Percentiles rank a stretch among this genome's conserved stretches.
phyloP scores from a whole-genome alignment of 2,113 vertebrate species.

The Pogona vitticeps region DNA sequence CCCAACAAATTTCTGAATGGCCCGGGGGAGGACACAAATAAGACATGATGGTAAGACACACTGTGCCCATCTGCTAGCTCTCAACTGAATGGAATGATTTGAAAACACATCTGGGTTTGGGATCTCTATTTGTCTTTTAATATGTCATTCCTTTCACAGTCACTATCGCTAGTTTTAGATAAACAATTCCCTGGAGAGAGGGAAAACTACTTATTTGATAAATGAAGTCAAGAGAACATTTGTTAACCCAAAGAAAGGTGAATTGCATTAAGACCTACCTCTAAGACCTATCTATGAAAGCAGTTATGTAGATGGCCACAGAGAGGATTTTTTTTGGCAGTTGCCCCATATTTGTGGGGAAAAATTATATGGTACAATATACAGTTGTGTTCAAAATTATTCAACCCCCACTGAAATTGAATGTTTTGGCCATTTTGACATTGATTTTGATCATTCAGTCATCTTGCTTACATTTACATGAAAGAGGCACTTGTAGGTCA shows the following conservation, averaged over 20 bases:
- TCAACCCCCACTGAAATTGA: no score
- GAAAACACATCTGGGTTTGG: neutral
- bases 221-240: neutral
- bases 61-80: neutral
- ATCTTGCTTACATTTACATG: no score
- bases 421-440: no score
- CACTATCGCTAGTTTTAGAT: neutral
- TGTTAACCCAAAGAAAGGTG: no score
- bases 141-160: neutral
- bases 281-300: neutral
- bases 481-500: no score
- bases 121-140: neutral
- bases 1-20: neutral
- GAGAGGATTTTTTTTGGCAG: neutral
- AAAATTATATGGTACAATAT: no score
- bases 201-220: neutral
- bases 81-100: neutral
- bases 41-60: neutral
- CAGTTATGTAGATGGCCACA: neutral
- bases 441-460: no score
- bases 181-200: neutral
- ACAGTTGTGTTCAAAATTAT: no score
- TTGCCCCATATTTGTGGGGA: neutral
- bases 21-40: no score
- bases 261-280: neutral